A percentile compares a stretch with the other conserved stretches of the same genome.
phyloP scores from a whole-genome alignment of 2,888 invertebrate species.

The Fabriciana adippe region DNA sequence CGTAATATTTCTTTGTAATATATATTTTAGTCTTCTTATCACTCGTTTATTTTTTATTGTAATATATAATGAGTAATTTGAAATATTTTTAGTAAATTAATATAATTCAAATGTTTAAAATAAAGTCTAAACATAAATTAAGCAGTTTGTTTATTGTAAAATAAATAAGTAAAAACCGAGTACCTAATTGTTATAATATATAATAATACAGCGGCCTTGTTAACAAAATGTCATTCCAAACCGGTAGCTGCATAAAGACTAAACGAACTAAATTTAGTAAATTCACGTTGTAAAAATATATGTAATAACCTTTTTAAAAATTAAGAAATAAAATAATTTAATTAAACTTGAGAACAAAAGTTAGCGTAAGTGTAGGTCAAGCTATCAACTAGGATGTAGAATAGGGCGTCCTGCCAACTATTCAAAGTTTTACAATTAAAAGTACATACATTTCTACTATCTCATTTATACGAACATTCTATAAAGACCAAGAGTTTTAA shows the following conservation, averaged over 20 bases:
- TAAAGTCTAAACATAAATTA: too few species aligned
- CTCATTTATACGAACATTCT: constrained; percentile 31
- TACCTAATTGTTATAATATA: background rate
- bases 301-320: background rate
- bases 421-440: constrained; percentile 37
- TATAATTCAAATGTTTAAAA: too few species aligned
- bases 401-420: constrained; percentile 36
- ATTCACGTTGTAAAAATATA: background rate
- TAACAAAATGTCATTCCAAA: background rate
- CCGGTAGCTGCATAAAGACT: background rate
- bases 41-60: background rate
- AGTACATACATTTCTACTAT: constrained; percentile 18
- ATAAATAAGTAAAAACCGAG: background rate
- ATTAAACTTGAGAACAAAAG: background rate
- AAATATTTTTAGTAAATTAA: too few species aligned
- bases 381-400: constrained; percentile 30
- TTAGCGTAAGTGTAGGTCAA: constrained; percentile 29
- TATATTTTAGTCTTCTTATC: background rate
- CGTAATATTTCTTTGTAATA: background rate
- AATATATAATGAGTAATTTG: too few species aligned
- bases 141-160: background rate
- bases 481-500: constrained; percentile 1
- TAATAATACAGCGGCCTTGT: background rate
- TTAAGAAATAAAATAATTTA: background rate
- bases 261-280: background rate